Base-by-base conservation (phyloP, 1,140 invertebrate genomes). In the Kradibia gibbosae region DNA sequence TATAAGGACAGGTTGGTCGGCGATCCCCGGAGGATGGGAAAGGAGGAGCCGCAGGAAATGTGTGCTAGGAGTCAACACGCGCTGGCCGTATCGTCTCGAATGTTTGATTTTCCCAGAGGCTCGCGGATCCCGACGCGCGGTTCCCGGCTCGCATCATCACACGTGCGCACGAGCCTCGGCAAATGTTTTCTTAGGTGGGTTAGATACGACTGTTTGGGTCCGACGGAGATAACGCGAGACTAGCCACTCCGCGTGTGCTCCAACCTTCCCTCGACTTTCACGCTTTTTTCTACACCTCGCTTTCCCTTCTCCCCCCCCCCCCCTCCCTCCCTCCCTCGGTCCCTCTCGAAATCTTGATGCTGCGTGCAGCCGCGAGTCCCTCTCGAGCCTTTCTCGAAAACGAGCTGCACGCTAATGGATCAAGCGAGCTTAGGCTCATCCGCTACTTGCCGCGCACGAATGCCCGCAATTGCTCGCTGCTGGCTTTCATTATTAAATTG, bases 41-140 rank as follows among this genome's bases (percentile, higher is more conserved):
- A 87, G 84, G 85, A 86, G 88, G 86, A 86, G 88, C 82, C 78
- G 84, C 86, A 87, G 85, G 82, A 88, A 90, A 90, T 89, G 88
- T 90, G 87, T 90, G 87, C 88, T 83, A 80, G 84, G 85, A 89
- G 90, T 90, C 87, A 91, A 91, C 88, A 80, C 78, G 80, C 28
- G 73, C 77, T 57, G 60, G 83, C 22, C 86, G 84, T 81, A 86
- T 82, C 87, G 89, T 85, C 88, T 89, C 86, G 86, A 89, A 86
- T 91, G 90, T 91, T 91, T 91, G 85, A 91, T 90, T 91, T 91
- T 91, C 90, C 89, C 90, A 91, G 88, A 90, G 85, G 78, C 80
- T 80, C 82, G 81, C 86, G 86, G 22, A 60, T 10, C 39, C 22
- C 13, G 73, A 72, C 53, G 78, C 7, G 45, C 45, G 62, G 17